Evolutionary conservation across 30 jellyfish, hydroid and myxozoan genomes (phyloP).

Genomic region (Aurelia coerulea): DNA sequence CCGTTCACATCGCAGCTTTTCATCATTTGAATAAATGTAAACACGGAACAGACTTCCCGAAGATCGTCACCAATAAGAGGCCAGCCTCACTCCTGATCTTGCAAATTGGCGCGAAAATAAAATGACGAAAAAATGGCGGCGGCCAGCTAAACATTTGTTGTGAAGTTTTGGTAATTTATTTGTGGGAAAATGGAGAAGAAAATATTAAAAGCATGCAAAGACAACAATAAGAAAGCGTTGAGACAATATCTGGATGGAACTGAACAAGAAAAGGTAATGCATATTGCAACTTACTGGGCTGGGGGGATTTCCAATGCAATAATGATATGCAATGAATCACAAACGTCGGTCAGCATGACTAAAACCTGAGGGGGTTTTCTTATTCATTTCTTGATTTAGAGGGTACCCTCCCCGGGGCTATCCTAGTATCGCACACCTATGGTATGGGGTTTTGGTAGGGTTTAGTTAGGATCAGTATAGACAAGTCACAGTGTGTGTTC

Average conservation of each 20-base stretch:
- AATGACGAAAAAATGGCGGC: background rate
- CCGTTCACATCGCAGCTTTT: too few relatives aligned
- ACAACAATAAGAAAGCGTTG: constrained; percentile 10
- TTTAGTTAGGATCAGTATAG: too few relatives aligned
- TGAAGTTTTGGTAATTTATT: background rate
- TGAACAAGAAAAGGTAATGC: constrained; percentile 31
- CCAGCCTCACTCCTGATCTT: too few relatives aligned
- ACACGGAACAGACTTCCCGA: too few relatives aligned
- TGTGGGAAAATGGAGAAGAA: constrained; percentile 36
- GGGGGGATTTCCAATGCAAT: too few relatives aligned
- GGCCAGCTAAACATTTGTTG: background rate
- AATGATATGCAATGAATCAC: background rate
- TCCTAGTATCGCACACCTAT: too few relatives aligned
- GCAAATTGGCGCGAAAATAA: background rate
- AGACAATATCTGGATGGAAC: background rate
- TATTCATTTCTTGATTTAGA: background rate
- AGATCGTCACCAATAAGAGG: too few relatives aligned
- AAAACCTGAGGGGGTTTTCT: background rate
- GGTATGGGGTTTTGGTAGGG: too few relatives aligned
- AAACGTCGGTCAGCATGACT: background rate
- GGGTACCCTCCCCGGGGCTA: background rate
- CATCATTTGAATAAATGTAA: too few relatives aligned
- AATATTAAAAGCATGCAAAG: constrained; percentile 24
- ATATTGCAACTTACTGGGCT: background rate
- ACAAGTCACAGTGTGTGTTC: too few relatives aligned